A percentile compares a stretch with the other conserved stretches of the same genome.
These are phyloP conservation scores for Zeugodacus cucurbitae DNA, from an alignment of 1,140 invertebrate species.

Conservation along the genomic window DNA sequence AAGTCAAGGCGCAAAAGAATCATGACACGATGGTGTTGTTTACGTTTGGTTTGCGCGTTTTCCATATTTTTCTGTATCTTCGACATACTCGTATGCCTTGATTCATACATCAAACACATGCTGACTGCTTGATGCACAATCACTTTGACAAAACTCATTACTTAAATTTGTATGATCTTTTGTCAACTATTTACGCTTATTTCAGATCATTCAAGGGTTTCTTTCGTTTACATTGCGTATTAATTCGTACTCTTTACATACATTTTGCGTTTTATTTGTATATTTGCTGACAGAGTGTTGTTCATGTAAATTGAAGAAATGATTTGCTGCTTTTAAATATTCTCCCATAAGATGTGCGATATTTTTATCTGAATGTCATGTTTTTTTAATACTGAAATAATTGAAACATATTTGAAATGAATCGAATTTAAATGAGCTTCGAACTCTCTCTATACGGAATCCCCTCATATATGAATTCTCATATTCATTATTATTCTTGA, in stretches of 20 bases:
- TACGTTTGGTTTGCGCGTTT: neutral
- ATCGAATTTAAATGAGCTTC: neutral
- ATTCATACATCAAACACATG: neutral
- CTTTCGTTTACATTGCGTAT: neutral
- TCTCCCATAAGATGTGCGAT: neutral
- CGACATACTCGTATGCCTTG: neutral
- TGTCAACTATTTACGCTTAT: neutral
- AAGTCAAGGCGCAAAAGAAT: neutral
- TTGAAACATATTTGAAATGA: neutral
- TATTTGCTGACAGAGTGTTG: neutral
- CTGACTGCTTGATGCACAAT: neutral
- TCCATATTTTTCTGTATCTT: neutral
- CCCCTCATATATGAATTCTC: no score
- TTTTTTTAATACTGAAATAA: neutral
- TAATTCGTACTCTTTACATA: neutral
- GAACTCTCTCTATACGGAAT: no score
- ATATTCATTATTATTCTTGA: no score
- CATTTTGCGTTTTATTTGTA: neutral
- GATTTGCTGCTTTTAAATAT: no score
- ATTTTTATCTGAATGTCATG: no score
- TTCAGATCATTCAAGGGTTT: neutral
- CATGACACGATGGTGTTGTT: neutral
- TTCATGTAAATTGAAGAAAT: neutral
- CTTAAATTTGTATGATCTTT: neutral
- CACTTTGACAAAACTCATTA: slow-evolving; percentile 3